Evolutionary conservation across 2,113 vertebrate species (phyloP), one percentile per base, ranked within the genome.

Genomic region (Malurus cyaneus): DNA sequence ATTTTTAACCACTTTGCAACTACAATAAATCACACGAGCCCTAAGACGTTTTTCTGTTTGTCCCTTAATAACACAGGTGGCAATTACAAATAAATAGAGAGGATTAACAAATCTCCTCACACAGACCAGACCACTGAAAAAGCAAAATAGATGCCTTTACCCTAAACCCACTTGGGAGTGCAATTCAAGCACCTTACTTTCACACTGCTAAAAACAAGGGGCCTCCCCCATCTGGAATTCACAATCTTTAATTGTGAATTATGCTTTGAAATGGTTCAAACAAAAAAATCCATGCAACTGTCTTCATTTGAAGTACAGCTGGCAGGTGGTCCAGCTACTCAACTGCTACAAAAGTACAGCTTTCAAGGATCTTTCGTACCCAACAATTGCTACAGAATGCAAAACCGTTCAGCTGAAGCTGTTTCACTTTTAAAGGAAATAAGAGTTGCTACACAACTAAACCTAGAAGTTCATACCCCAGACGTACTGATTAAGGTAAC

Each of bases 201-300:
- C 4, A 8, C 21, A 42, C 11, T n/a, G 31, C 21, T 36, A 77
- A 69, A 79, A 84, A 49, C 60, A 52, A 5, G 12, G 10, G 12
- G 9, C 11, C 26, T 76, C 11, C 26, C 5, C 5, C 3, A 44
- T 41, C 53, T 73, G 19, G 70, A 61, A 53, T 39, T 49, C 50
- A 41, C 29, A 14, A 6, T 34, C 11, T n/a, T 80, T 57, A 47
- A 44, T 41, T 28, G 24, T 18, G 9, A 70, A 59, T 36, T 77
- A 61, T 42, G n/a, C 42, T 84, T 73, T 74, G 8, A 50, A 80
- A 73, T 24, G 42, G 19, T 46, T 65, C 23, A 82, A 74, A 66
- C 3, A 26, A 28, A 34, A 28, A 11, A 8, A 14, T 1, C 1
- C 11, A 54, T 3, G 4, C 11, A 64, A 39, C 10, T 57, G 8